These are phyloP conservation scores for Oxyura jamaicensis DNA, from an alignment of 2,113 vertebrate species.

Conservation along the genomic window DNA sequence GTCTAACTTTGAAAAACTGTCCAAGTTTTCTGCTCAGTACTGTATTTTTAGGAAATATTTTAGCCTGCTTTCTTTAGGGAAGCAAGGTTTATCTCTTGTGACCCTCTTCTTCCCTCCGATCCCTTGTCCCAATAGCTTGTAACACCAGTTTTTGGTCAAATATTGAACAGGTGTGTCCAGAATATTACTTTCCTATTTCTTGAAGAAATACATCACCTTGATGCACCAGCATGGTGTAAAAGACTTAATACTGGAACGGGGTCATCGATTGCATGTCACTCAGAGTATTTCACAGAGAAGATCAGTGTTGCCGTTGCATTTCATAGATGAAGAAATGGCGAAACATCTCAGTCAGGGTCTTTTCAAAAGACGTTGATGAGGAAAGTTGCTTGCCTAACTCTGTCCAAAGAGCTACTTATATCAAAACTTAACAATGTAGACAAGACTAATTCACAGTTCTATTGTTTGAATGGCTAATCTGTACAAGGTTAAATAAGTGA, in stretches of 20 bases:
- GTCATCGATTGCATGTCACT: rapidly evolving
- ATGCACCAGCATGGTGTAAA: neutral
- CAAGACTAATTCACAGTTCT: neutral
- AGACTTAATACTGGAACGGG: neutral
- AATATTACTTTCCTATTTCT: neutral
- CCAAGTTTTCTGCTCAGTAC: neutral
- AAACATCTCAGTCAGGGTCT: neutral
- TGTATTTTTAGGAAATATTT: neutral
- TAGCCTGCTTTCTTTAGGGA: neutral
- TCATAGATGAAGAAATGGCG: neutral
- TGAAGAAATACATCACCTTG: neutral
- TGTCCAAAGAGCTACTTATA: neutral
- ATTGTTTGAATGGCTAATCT: neutral
- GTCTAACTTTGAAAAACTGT: neutral
- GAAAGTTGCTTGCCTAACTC: neutral
- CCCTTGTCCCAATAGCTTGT: neutral
- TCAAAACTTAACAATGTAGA: neutral
- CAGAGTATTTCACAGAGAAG: neutral
- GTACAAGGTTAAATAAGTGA: neutral
- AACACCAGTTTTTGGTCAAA: neutral
- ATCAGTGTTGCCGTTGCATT: neutral
- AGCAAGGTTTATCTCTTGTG: neutral
- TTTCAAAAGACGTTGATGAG: neutral
- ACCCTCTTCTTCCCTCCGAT: neutral
- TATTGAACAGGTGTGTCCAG: neutral